Evolutionary conservation across 2,888 invertebrate genomes (phyloP).

Genomic region (Salpingus planirostris): DNA sequence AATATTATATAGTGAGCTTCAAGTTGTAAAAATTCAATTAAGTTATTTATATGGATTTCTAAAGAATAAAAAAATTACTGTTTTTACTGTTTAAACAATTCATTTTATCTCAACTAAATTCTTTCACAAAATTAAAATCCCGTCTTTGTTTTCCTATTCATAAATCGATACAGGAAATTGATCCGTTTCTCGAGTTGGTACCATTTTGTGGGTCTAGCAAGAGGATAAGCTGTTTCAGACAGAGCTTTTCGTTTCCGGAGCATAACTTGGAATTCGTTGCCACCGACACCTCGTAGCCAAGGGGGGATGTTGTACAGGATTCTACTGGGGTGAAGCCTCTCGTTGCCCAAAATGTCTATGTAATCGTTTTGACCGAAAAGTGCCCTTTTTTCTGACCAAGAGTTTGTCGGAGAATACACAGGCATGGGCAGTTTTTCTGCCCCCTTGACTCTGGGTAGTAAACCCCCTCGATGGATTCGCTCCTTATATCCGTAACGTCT

Average conservation of each 20-base stretch:
- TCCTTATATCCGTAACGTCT: conserved; percentile 67
- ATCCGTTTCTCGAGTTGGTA: conserved; percentile 65
- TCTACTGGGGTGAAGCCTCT: conserved; percentile 69
- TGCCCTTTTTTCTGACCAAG: conserved; percentile 70
- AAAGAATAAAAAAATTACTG: conserved; percentile 28
- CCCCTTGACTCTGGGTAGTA: conserved; percentile 56
- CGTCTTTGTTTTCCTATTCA: conserved; percentile 75
- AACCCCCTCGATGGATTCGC: conserved; percentile 54
- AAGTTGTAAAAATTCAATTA: conserved; percentile 22
- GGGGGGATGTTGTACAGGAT: conserved; percentile 77
- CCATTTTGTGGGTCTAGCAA: conserved; percentile 69
- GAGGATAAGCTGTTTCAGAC: conserved; percentile 47
- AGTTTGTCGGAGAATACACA: conserved; percentile 61
- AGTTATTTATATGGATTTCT: conserved; percentile 32
- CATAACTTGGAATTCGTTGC: conserved; percentile 74
- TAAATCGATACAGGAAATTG: conserved; percentile 61
- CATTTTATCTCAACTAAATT: conserved; percentile 3
- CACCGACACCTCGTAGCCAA: conserved; percentile 84
- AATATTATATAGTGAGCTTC: conserved; percentile 9
- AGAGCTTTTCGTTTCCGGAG: conserved; percentile 65
- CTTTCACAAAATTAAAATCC: conserved; percentile 3
- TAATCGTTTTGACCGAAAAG: conserved; percentile 95
- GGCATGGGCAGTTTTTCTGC: conserved; percentile 54
- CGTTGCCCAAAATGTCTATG: conserved; percentile 89
- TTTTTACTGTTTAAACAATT: conserved; percentile 24